phyloP scores from a whole-genome alignment of 2,797 vertebrate genomes.

The Neosalanx taihuensis region DNA sequence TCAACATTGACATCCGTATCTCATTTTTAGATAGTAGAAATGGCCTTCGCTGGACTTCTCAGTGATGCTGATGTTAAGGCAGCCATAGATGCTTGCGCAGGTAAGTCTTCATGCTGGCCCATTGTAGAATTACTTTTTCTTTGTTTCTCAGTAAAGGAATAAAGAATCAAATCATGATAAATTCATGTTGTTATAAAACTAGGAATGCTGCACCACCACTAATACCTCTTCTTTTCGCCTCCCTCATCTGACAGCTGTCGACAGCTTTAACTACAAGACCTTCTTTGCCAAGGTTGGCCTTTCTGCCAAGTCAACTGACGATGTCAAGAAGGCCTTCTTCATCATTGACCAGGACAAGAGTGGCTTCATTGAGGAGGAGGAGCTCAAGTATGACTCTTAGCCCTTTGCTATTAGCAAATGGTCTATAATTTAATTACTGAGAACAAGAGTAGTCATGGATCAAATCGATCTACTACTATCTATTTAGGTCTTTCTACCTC shows the following conservation, averaged over 20 bases:
- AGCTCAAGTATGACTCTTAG: conserved; percentile 73
- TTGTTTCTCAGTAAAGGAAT: no score
- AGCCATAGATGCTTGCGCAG: conserved; percentile 74
- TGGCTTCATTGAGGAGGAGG: conserved; percentile 80
- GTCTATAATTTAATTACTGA: no score
- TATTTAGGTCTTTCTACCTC: no score
- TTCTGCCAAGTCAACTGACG: conserved; percentile 68
- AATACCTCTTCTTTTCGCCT: not conserved
- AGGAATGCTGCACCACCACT: not conserved
- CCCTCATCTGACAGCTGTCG: conserved; percentile 60
- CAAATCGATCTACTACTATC: no score
- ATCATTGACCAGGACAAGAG: conserved; percentile 79
- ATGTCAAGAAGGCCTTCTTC: conserved; percentile 73
- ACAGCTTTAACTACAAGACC: conserved; percentile 76
- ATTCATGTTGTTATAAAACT: not conserved
- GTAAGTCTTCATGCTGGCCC: conserved; percentile 60
- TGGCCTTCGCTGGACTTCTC: conserved; percentile 76
- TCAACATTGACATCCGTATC: not conserved
- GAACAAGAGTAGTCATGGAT: no score
- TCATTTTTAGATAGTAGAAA: conserved; percentile 63
- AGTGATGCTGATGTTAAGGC: conserved; percentile 74
- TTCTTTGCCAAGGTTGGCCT: conserved; percentile 80
- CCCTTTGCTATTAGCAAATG: not conserved
- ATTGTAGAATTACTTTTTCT: no score
- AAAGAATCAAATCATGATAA: no score